These are phyloP conservation scores for Cervus canadensis DNA, from an alignment of 2,113 vertebrate genomes.

Conservation along the genomic window DNA sequence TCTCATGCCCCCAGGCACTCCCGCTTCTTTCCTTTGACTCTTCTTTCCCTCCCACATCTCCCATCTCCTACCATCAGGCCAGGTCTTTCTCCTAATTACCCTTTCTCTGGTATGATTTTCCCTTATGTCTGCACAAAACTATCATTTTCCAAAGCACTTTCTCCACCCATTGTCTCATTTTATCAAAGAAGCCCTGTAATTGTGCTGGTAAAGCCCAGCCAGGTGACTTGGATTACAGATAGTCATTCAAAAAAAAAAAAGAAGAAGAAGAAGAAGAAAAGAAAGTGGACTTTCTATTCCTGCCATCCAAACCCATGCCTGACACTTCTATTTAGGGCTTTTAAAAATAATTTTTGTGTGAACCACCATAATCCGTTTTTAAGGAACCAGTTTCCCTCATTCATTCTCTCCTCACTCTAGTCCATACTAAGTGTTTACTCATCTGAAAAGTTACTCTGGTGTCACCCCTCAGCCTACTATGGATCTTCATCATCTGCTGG, in stretches of 20 bases:
- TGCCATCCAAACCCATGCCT: accelerated
- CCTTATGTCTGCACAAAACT: background rate
- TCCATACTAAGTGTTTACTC: background rate
- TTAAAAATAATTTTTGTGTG: background rate
- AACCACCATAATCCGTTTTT: background rate
- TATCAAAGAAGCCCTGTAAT: background rate
- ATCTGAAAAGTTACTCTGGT: background rate
- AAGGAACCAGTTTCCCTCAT: background rate
- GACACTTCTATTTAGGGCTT: background rate
- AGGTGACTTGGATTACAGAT: background rate
- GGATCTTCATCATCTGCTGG: background rate
- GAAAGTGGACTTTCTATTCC: background rate
- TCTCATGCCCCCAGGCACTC: accelerated
- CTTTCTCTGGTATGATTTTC: background rate
- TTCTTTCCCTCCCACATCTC: background rate
- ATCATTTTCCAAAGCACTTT: background rate
- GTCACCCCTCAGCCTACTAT: background rate
- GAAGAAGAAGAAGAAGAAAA: background rate
- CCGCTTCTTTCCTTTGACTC: background rate
- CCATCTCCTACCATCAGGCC: background rate
- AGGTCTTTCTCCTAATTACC: background rate
- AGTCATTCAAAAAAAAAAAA: background rate
- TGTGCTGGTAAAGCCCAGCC: background rate
- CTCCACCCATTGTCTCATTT: background rate
- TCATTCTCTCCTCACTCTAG: background rate